Percentiles rank a stretch among this genome's conserved stretches.
Conservation (phyloP, 1,140 invertebrate species). For the Schlechtendalia chinensis region DNA sequence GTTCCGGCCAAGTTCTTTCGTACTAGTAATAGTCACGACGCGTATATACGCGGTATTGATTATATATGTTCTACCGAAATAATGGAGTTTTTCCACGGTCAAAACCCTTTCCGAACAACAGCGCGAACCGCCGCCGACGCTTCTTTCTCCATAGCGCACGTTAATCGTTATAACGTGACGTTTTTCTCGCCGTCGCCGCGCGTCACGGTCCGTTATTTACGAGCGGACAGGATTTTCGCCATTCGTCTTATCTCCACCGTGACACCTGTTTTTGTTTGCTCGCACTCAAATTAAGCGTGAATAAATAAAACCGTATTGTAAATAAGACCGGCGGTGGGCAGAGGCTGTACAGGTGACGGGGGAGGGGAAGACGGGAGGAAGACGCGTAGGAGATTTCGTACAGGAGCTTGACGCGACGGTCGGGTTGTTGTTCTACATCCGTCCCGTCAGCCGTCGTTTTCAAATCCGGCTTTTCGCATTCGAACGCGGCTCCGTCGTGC, state of each 20-base stretch:
- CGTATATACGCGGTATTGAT: no score
- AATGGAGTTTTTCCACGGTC: not conserved
- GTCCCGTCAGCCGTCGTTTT: not conserved
- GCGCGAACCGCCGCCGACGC: not conserved
- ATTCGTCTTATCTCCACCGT: not conserved
- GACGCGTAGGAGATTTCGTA: not conserved
- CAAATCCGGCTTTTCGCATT: not conserved
- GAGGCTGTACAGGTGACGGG: no score
- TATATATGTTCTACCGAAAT: not conserved
- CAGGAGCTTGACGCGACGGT: not conserved
- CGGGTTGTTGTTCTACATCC: slow-evolving; percentile 1
- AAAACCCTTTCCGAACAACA: not conserved
- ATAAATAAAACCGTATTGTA: slow-evolving; percentile 34
- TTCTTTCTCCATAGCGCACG: not conserved
- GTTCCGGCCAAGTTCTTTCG: no score
- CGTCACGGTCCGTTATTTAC: not conserved
- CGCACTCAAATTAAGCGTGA: slow-evolving; percentile 16
- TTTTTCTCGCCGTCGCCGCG: not conserved
- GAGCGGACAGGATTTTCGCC: not conserved
- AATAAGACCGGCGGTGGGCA: not conserved
- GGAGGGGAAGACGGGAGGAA: no score
- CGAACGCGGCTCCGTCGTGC: not conserved
- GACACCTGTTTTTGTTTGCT: slow-evolving; percentile 31
- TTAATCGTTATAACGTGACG: slow-evolving; percentile 3
- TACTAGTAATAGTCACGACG: no score